These are phyloP conservation scores for Incurvaria masculella DNA, from an alignment of 2,888 invertebrate species.

Conservation along the genomic window DNA sequence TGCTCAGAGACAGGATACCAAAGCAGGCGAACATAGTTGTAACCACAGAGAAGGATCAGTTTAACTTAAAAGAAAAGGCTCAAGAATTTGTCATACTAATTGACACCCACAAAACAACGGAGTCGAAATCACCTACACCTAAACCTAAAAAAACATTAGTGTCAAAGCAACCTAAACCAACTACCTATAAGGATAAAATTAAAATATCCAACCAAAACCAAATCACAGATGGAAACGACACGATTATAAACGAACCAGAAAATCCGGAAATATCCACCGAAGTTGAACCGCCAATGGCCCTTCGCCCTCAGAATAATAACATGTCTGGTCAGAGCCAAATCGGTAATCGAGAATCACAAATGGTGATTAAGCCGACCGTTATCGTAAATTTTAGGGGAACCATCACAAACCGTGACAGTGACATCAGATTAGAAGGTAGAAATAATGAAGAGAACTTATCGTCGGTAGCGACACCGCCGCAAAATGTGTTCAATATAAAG, in stretches of 20 bases:
- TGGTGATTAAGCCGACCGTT: slow-evolving; percentile 46
- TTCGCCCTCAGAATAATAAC: slow-evolving; percentile 29
- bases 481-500: slow-evolving; percentile 44
- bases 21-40: slow-evolving; percentile 24
- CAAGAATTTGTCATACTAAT: slow-evolving; percentile 33
- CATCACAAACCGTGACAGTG: slow-evolving; percentile 38
- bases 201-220: too few species aligned
- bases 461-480: slow-evolving; percentile 21
- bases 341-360: slow-evolving; percentile 45
- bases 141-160: slow-evolving; percentile 29
- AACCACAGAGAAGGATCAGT: slow-evolving; percentile 15
- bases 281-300: slow-evolving; percentile 14
- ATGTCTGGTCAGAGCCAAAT: slow-evolving; percentile 49
- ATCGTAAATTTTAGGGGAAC: slow-evolving; percentile 46
- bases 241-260: slow-evolving; percentile 17
- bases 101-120: slow-evolving; percentile 30
- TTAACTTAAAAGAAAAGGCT: slow-evolving; percentile 16
- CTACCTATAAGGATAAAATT: slow-evolving; percentile 11
- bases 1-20: slow-evolving; percentile 38
- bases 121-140: slow-evolving; percentile 23
- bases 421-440: slow-evolving; percentile 33
- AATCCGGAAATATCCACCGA: slow-evolving; percentile 11
- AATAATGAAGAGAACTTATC: slow-evolving; percentile 23
- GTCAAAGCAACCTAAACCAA: slow-evolving; percentile 3
- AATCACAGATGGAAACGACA: slow-evolving; percentile 20